Base-by-base conservation (phyloP, 2,888 invertebrate species). In the Melinopterus prodromus region DNA sequence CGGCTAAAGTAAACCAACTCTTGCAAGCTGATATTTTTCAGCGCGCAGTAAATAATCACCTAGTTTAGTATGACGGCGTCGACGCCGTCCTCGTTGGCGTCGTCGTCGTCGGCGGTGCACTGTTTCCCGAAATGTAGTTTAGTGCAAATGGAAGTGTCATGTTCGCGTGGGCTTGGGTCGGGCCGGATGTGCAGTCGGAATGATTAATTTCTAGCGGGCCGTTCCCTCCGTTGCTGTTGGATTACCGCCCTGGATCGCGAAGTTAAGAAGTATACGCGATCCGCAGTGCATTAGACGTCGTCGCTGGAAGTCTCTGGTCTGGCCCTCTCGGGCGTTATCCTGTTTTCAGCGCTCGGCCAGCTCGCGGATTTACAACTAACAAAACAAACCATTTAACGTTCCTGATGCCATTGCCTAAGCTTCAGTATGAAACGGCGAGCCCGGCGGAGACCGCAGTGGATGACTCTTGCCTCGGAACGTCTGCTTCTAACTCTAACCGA, bases 371-470 rank as follows among this genome's bases (percentile, higher is more conserved):
- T 85, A 85, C 85, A 85, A 85, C 84, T 85, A 84, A 86, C 85
- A 86, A 85, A 86, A 85, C 85, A 86, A 86, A 86, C 85, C 85
- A 84, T 86, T 86, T 85, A 86, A 84, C 84, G 83, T 84, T 53
- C 3, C 7, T 12, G 7, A 12, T 53, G 53, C 53, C 53, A 53
- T 53, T 12, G 53, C 53, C 53, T 53, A 53, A 53, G 53, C 53
- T 53, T 53, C 9, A 9, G 12, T 53, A 53, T 53, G 53, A 53
- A 53, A 12, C 53, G 12, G 53, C 7, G 12, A 53, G 53, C 53
- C 9, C 53, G 53, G 9, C 53, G 53, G 53, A 9, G 12, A 53
- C 53, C 53, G 53, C 53, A 53, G 2, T 26, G 26, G 26, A 26
- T 26, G 26, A 26, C 26, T 26, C 26, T 26, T 26, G 26, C 26